Conservation (phyloP, 2,113 vertebrate genomes). For the Notothenia coriiceps region DNA sequence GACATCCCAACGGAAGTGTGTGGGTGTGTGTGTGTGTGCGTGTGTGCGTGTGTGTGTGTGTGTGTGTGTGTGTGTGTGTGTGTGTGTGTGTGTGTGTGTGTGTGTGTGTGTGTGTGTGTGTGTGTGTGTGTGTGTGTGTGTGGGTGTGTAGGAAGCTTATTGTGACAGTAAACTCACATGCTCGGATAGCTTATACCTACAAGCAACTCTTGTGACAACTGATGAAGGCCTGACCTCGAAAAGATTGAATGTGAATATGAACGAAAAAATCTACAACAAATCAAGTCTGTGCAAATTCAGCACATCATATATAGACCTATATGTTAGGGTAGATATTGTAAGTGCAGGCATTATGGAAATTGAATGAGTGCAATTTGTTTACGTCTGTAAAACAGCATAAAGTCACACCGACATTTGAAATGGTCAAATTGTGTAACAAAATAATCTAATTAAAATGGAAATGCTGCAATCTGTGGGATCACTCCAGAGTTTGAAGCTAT, state of each 20-base stretch:
- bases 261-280: background rate
- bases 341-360: background rate
- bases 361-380: background rate
- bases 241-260: background rate
- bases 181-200: background rate
- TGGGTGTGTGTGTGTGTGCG: constrained; percentile 25
- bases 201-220: background rate
- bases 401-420: background rate
- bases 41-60: constrained; percentile 27
- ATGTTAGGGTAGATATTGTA: background rate
- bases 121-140: background rate
- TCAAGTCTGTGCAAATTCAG: background rate
- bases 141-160: constrained; percentile 12
- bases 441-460: background rate
- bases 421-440: too few species aligned
- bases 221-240: background rate
- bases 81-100: constrained; percentile 20
- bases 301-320: background rate
- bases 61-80: constrained; percentile 8
- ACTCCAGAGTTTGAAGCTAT: background rate
- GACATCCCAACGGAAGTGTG: constrained; percentile 66
- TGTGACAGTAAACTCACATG: constrained; percentile 7
- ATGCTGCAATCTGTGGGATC: background rate
- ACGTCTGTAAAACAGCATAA: background rate
- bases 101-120: constrained; percentile 23